Evolutionary conservation across 2,113 vertebrate genomes (phyloP), one percentile per base, ranked within the genome.

Genomic region (Upupa epops): DNA sequence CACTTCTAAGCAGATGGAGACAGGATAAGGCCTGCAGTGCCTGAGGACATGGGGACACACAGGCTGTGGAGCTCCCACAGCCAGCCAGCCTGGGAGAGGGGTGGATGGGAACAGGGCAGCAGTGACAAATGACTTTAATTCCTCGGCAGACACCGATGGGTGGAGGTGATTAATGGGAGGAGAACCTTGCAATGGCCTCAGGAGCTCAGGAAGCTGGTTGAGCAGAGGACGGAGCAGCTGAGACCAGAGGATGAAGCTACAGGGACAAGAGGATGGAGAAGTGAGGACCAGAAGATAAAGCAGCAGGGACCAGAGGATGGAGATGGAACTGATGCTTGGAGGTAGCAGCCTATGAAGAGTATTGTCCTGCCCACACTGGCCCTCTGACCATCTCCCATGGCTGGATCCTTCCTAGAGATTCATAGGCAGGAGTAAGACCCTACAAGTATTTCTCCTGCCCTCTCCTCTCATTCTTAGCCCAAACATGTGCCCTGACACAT

Each of bases 121-220:
- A 34, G 87, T 94, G 92, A 95, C 76, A 94, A 94, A 95, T 77
- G 85, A 63, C 49, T 92, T 88, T 88, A 89, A 93, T 95, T 95
- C 94, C 87, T 71, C 60, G 24, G 75, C 88, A 91, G 95, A 92
- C 90, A 40, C 17, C 5, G 11, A 70, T 0, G 21, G 59, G 60
- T 89, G 82, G 51, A 71, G 52, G 79, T 92, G 94, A 92, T 95
- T 91, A 95, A 94, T 94, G 93, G 75, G 72, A 83, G 49, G 45
- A 64, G 45, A 42, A n/a, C 61, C 70, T 86, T 29, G 0, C 2
- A 0, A 0, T 1, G 28, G 92, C 90, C 76, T 71, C 60, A 1
- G 88, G 90, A 90, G 69, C 76, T 46, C 71, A 1, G 34, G 52
- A 83, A 86, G 80, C 16, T 71, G 8, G 70, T 78, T 80, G 8